These are phyloP conservation scores for Azemiops feae DNA, from an alignment of 2,113 vertebrate species.

Conservation along the genomic window DNA sequence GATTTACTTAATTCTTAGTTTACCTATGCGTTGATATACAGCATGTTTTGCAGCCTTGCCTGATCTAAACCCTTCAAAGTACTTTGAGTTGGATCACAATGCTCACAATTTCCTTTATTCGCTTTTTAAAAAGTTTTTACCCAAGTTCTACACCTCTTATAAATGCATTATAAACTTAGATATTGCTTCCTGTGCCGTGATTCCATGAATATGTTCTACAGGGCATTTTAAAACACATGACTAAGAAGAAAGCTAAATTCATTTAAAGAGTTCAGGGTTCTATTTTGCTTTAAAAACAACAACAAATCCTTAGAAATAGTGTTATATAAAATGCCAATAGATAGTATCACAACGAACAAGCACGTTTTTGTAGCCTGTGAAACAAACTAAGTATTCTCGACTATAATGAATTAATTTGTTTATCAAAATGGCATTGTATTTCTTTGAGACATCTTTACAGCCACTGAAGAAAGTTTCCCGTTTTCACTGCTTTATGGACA, in stretches of 20 bases:
- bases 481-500: not conserved
- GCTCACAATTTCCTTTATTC: not conserved
- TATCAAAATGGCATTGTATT: not conserved
- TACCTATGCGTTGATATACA: not conserved
- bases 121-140: not conserved
- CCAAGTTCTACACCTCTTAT: not conserved
- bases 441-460: not conserved
- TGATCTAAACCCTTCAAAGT: not conserved
- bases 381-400: not conserved
- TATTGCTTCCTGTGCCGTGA: not conserved
- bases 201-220: not conserved
- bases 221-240: not conserved
- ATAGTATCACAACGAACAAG: not conserved
- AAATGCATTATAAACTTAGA: not conserved
- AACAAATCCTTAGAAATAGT: not conserved
- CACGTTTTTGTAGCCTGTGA: not conserved
- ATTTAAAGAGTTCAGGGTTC: not conserved
- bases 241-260: not conserved
- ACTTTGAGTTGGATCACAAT: not conserved
- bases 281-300: not conserved
- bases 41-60: not conserved
- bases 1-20: not conserved
- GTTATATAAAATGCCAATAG: not conserved
- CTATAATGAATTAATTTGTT: not conserved
- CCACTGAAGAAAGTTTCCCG: not conserved